A percentile compares a stretch with the other conserved stretches of the same genome.
Evolutionary conservation across 2,113 vertebrate species (phyloP).

Genomic region (Nesogale talazaci): DNA sequence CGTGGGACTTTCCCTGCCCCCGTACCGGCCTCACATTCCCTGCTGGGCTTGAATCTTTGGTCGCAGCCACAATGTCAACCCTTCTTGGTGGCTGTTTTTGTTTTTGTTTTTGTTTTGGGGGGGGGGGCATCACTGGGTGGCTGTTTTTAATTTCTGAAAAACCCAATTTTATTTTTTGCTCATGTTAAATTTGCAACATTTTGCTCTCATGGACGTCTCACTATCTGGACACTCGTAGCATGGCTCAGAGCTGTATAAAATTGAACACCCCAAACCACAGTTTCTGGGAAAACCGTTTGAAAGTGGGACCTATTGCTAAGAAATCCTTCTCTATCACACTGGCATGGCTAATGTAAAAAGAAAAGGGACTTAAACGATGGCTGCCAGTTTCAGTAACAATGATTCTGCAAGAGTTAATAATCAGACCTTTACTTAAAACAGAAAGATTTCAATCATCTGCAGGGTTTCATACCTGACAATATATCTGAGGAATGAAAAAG

Average conservation of each 20-base stretch:
- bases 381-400: slow-evolving; percentile 77
- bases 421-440: slow-evolving; percentile 79
- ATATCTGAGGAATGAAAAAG: slow-evolving; percentile 61
- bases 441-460: slow-evolving; percentile 52
- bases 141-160: slow-evolving; percentile 86
- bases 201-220: slow-evolving; percentile 82
- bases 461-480: slow-evolving; percentile 60
- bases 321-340: slow-evolving; percentile 77
- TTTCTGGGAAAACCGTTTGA: slow-evolving; percentile 82
- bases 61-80: background rate
- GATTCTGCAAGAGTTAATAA: slow-evolving; percentile 77
- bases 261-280: slow-evolving; percentile 79
- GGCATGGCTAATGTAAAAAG: slow-evolving; percentile 80
- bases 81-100: too few species aligned
- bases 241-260: slow-evolving; percentile 82
- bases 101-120: too few species aligned
- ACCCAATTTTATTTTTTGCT: too few species aligned
- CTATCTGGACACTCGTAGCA: slow-evolving; percentile 79
- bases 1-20: too few species aligned
- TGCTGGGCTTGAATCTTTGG: background rate
- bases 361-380: slow-evolving; percentile 72
- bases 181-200: slow-evolving; percentile 81
- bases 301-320: slow-evolving; percentile 77
- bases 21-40: background rate
- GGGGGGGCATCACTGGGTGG: too few species aligned